Conservation (phyloP, 1,140 invertebrate genomes). For the Zaprionus africanus region DNA sequence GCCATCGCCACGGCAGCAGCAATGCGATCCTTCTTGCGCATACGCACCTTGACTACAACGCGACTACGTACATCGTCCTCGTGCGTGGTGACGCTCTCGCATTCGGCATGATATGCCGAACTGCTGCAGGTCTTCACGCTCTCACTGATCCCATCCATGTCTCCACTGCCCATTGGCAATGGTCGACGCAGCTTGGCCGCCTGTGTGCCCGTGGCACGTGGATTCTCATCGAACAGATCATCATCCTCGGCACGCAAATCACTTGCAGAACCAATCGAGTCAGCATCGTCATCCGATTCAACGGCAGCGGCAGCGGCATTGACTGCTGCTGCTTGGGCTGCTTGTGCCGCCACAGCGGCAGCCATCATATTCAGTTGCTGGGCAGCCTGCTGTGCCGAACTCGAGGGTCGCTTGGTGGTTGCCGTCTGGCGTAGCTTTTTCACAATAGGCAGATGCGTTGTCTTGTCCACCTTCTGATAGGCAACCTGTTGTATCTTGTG, state of each 20-base stretch:
- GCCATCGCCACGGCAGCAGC: constrained; percentile 36
- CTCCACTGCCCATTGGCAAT: constrained; percentile 53
- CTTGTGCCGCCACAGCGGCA: constrained; percentile 66
- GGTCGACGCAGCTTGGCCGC: constrained; percentile 61
- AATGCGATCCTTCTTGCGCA: constrained; percentile 79
- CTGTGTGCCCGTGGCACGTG: constrained; percentile 59
- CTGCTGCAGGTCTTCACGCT: constrained; percentile 89
- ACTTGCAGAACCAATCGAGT: constrained; percentile 91
- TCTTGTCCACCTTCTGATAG: constrained; percentile 85
- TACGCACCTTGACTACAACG: constrained; percentile 83
- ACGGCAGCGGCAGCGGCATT: constrained; percentile 47
- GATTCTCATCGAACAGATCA: constrained; percentile 85
- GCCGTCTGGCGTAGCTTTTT: constrained; percentile 80
- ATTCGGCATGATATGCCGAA: constrained; percentile 90
- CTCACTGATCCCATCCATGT: constrained; percentile 88
- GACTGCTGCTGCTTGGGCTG: constrained; percentile 59
- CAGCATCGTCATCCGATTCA: constrained; percentile 85
- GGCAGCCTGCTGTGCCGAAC: constrained; percentile 76
- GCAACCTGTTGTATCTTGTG: constrained; percentile 84
- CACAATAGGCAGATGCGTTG: constrained; percentile 83
- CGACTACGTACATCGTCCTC: constrained; percentile 86
- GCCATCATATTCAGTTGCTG: constrained; percentile 77
- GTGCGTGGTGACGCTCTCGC: constrained; percentile 88
- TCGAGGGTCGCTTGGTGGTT: constrained; percentile 83
- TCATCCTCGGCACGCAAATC: constrained; percentile 89